A percentile compares a stretch with the other conserved stretches of the same genome.
Evolutionary conservation across 2,888 invertebrate genomes (phyloP).

Genomic region (Agrenia bidenticulata): DNA sequence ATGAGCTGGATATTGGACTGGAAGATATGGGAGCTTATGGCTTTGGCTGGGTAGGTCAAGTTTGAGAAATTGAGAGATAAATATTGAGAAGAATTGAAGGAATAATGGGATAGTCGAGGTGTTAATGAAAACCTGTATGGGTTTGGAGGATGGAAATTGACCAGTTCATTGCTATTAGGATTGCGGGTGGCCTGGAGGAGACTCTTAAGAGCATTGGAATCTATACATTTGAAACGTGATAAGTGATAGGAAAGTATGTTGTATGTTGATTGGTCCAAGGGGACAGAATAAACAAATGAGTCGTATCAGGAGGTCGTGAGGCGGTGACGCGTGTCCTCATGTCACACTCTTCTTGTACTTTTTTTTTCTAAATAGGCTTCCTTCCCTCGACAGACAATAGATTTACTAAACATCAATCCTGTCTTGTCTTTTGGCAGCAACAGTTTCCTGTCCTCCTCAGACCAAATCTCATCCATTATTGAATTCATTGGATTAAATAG

Average conservation of each 20-base stretch:
- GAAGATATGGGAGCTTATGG: too few species aligned
- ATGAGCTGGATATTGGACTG: too few species aligned
- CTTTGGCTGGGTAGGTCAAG: neutral
- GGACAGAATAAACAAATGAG: slow-evolving; percentile 51
- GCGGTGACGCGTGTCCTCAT: slow-evolving; percentile 51
- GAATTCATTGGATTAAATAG: slow-evolving; percentile 11
- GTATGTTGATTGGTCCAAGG: slow-evolving; percentile 41
- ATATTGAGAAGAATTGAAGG: slow-evolving; percentile 13
- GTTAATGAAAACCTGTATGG: slow-evolving; percentile 19
- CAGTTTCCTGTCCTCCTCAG: slow-evolving; percentile 9
- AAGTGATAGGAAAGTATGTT: slow-evolving; percentile 38
- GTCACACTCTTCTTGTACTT: slow-evolving; percentile 30
- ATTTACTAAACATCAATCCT: slow-evolving; percentile 8
- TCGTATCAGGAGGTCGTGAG: slow-evolving; percentile 52
- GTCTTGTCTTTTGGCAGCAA: slow-evolving; percentile 7
- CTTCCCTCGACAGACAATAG: slow-evolving; percentile 6
- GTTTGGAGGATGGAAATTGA: neutral
- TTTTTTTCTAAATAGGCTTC: slow-evolving; percentile 12
- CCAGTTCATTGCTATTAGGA: slow-evolving; percentile 11
- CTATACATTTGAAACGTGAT: slow-evolving; percentile 28
- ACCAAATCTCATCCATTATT: slow-evolving; percentile 11
- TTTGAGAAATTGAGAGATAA: slow-evolving; percentile 23
- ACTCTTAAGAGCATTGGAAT: neutral
- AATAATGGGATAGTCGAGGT: slow-evolving; percentile 11
- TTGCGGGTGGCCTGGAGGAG: slow-evolving; percentile 20